A percentile compares a stretch with the other conserved stretches of the same genome.
These are phyloP conservation scores for Pammene aurita DNA, from an alignment of 2,888 invertebrate genomes.

Conservation along the genomic window DNA sequence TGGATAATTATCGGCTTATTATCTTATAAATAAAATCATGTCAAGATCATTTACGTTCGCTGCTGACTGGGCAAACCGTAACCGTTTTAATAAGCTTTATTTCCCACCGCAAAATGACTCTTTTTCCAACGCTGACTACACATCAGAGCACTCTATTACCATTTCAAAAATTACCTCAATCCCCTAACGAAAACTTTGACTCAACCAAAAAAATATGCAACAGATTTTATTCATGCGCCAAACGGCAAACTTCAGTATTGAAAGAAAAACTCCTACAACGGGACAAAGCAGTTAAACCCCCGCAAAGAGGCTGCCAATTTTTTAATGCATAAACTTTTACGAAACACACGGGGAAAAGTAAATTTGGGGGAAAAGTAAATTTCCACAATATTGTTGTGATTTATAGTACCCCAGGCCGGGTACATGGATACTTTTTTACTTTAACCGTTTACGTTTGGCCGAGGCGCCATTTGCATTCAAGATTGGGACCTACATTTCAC, in stretches of 20 bases:
- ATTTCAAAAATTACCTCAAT: slow-evolving; percentile 9
- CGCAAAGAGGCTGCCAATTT: slow-evolving; percentile 62
- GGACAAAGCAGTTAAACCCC: slow-evolving; percentile 50
- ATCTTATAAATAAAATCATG: too few species aligned
- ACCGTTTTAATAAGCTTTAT: not conserved
- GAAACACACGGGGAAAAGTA: slow-evolving; percentile 46
- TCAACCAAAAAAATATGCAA: slow-evolving; percentile 10
- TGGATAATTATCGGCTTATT: too few species aligned
- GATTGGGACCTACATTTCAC: slow-evolving; percentile 41
- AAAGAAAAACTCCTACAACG: slow-evolving; percentile 44
- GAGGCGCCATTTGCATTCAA: slow-evolving; percentile 44
- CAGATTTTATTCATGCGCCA: slow-evolving; percentile 24
- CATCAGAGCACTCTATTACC: slow-evolving; percentile 4
- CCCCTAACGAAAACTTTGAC: slow-evolving; percentile 2
- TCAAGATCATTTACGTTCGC: too few species aligned
- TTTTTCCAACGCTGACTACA: not conserved
- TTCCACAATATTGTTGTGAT: slow-evolving; percentile 67
- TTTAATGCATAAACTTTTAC: slow-evolving; percentile 49
- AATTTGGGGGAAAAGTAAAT: slow-evolving; percentile 54
- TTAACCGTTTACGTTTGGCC: slow-evolving; percentile 44
- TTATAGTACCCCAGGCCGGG: slow-evolving; percentile 55
- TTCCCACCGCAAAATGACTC: not conserved
- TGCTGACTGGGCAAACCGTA: slow-evolving; percentile 43
- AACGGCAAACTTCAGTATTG: slow-evolving; percentile 21
- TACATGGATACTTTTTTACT: slow-evolving; percentile 47